phyloP scores from a whole-genome alignment of 2,113 vertebrate genomes.

The Oreotrochilus melanogaster region DNA sequence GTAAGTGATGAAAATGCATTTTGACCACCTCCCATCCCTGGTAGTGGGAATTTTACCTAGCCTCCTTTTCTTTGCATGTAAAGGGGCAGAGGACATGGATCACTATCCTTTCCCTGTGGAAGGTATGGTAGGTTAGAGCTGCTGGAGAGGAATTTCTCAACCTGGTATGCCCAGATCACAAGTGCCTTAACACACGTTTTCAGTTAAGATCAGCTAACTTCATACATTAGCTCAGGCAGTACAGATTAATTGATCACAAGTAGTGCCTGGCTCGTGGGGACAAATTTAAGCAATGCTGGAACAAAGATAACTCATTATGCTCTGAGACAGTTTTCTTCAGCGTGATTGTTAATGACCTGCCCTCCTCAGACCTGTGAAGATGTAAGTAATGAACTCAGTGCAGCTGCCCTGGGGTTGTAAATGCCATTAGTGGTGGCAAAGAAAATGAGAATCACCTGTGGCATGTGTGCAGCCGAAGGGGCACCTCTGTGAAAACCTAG shows the following conservation, averaged over 20 bases:
- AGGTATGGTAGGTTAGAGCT: background rate
- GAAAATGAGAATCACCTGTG: background rate
- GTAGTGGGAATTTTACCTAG: background rate
- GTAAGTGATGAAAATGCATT: background rate
- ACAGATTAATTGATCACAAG: background rate
- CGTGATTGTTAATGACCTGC: background rate
- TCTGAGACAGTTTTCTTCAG: background rate
- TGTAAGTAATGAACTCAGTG: background rate
- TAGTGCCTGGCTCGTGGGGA: background rate
- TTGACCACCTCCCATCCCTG: background rate
- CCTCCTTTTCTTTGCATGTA: background rate
- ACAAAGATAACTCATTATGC: background rate
- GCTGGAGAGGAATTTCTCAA: background rate
- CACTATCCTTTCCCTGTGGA: background rate
- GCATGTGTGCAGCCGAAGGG: fast-evolving
- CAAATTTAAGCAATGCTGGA: background rate
- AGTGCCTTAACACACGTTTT: background rate
- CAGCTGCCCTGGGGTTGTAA: background rate
- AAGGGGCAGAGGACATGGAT: background rate
- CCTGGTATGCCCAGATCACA: background rate
- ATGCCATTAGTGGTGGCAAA: background rate
- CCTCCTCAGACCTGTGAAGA: background rate
- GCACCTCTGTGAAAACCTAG: background rate
- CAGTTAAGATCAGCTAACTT: background rate
- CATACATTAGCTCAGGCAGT: background rate